Evolutionary conservation across 2,888 invertebrate genomes (phyloP), one percentile per base, ranked within the genome.

Genomic region (Synergus japonicus): DNA sequence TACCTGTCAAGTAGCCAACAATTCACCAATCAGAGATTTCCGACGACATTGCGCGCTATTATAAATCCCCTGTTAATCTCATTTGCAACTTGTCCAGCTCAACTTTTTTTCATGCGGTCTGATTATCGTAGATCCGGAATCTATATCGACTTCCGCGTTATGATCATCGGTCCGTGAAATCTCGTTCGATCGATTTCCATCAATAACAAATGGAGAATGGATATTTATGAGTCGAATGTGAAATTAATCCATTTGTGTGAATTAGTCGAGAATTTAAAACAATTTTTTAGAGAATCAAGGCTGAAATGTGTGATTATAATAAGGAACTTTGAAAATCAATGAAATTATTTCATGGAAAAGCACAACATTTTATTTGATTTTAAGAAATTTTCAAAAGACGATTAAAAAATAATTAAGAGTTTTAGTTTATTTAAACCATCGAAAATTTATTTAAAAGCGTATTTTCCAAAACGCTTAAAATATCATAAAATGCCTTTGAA

Each of bases 101-200:
- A 10, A 66, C 12, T 66, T 66, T 66, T 66, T 66, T 66, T 66
- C 43, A 66, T 43, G 18, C 9, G 4, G 4, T 22, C 63, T 41
- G n/a, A 44, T 66, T 66, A 66, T 65, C 43, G 63, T 63, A 18
- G 66, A 66, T 43, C 41, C 66, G 37, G 66, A 43, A 44, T 63
- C 58, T 18, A 54, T 13, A 43, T 4, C 66, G n/a, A 66, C 66
- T 66, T 66, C 66, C 66, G 66, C n/a, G 18, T 43, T 66, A 43
- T 66, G 41, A 43, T 44, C n/a, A 44, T 15, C 18, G 43, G 41
- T 41, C 37, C 43, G n/a, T 66, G 66, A 66, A 66, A 43, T 66
- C 66, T 18, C 41, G 66, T 43, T 66, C 66, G 18, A 41, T 66
- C 43, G 43, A n/a, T n/a, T n/a, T 66, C 43, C 18, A 44, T 66